Conservation (phyloP, 2,888 invertebrate species). For the Agrotis puta region DNA sequence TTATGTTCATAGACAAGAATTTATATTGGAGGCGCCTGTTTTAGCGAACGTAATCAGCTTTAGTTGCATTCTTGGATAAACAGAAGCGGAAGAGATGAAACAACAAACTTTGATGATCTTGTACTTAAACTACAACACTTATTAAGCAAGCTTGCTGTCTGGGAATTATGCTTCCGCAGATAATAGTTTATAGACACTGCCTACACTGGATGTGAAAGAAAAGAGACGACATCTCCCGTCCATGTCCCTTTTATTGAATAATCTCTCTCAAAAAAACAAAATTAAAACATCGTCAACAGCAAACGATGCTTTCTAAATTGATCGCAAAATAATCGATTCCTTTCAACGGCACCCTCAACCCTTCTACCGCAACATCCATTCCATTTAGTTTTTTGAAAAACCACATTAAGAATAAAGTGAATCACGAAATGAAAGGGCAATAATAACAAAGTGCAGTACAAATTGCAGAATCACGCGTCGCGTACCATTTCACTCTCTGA, state of each 20-base stretch:
- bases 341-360: constrained; percentile 49
- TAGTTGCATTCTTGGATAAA: constrained; percentile 43
- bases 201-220: background rate
- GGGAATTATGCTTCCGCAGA: background rate
- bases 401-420: constrained; percentile 55
- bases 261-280: constrained; percentile 1
- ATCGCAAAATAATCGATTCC: constrained; percentile 51
- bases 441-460: constrained; percentile 72
- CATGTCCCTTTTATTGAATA: background rate
- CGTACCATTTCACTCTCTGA: constrained; percentile 77
- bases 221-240: background rate
- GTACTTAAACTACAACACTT: constrained; percentile 25
- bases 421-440: constrained; percentile 60
- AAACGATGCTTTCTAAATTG: constrained; percentile 32
- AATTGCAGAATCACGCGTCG: constrained; percentile 80
- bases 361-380: constrained; percentile 54
- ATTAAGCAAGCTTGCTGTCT: constrained; percentile 22
- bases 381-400: constrained; percentile 58
- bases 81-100: constrained; percentile 28
- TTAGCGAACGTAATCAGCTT: constrained; percentile 36
- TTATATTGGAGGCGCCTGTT: constrained; percentile 40
- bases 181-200: background rate
- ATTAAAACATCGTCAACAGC: constrained; percentile 13
- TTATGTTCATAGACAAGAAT: constrained; percentile 54
- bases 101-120: constrained; percentile 44